Evolutionary conservation across 2,113 vertebrate genomes (phyloP), one percentile per base, ranked within the genome.

Genomic region (Carassius auratus): DNA sequence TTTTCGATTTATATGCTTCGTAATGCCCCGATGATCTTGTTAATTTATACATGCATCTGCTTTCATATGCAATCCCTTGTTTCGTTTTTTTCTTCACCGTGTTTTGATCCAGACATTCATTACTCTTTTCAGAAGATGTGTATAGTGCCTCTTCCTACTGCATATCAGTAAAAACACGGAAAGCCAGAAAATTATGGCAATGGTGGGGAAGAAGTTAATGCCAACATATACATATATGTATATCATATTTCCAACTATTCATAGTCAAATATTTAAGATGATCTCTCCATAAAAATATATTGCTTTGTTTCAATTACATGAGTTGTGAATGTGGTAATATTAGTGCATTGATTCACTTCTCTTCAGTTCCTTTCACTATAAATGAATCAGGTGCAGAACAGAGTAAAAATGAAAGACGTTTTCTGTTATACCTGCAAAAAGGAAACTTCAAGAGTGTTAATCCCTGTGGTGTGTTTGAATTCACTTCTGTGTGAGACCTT

Each of bases 391-490:
- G 19, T 45, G n/a, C 80, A 9, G 30, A 45, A 21, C 8, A 15
- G 9, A 48, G 45, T 48, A 12, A 84, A 79, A 42, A 57, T n/a
- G 33, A 38, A 38, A 59, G 7, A 1, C 17, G 8, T 50, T 23
- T 36, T 59, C n/a, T 12, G n/a, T 33, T 23, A n/a, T 71, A 38
- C 17, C 33, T 69, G 33, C 33, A 21, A 38, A 69, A 0, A 38
- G 15, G 17, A 38, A 33, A 73, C 80, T 79, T 85, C 66, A 85
- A 78, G 62, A 80, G 71, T 66, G 13, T 48, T 73, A 75, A 69
- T 61, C 85, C 80, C 62, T n/a, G 81, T 48, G 68, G 64, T 2
- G 8, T 21, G 74, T 83, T 69, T 75, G 55, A 84, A 74, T 81
- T 64, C 2, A 73, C 21, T 88, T 33, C 75, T 80, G 62, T 75